A percentile compares a stretch with the other conserved stretches of the same genome.
These are phyloP conservation scores for Stomatorhinus ivindoensis DNA, from an alignment of 2,113 vertebrate genomes.

Conservation along the genomic window DNA sequence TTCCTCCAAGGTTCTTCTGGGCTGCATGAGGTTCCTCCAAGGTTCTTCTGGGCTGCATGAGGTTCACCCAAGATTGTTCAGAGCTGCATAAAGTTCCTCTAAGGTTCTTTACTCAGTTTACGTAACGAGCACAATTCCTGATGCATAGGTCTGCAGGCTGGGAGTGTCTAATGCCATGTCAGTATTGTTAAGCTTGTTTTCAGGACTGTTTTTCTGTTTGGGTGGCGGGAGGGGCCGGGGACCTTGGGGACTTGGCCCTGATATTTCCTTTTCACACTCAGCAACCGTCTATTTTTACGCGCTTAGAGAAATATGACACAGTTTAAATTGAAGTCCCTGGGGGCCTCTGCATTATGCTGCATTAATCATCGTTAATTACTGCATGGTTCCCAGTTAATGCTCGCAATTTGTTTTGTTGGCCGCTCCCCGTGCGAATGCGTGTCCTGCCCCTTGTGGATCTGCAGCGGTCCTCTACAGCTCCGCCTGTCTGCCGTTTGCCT, in stretches of 20 bases:
- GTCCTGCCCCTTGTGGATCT: not conserved
- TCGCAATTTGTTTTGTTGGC: not conserved
- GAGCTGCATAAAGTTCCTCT: not conserved
- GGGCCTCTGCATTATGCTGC: not conserved
- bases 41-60: not conserved
- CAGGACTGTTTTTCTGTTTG: not conserved
- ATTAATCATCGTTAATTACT: not conserved
- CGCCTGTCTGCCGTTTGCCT: not conserved
- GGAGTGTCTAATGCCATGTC: not conserved
- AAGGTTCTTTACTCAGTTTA: not conserved
- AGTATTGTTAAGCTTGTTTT: not conserved
- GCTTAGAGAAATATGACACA: not conserved
- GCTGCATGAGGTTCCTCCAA: not conserved
- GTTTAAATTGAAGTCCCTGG: not conserved
- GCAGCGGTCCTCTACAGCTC: not conserved
- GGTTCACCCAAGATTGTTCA: not conserved
- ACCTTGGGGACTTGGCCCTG: not conserved
- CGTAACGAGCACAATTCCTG: not conserved
- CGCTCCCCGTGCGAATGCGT: not conserved
- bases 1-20: not conserved
- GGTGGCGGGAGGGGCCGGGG: too few relatives aligned
- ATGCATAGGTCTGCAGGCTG: not conserved
- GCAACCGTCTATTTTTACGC: not conserved
- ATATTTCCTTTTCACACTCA: not conserved
- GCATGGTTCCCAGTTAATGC: not conserved